Evolutionary conservation across 2,797 vertebrate genomes (phyloP), one percentile per base, ranked within the genome.

Genomic region (Arremon brunneinucha): DNA sequence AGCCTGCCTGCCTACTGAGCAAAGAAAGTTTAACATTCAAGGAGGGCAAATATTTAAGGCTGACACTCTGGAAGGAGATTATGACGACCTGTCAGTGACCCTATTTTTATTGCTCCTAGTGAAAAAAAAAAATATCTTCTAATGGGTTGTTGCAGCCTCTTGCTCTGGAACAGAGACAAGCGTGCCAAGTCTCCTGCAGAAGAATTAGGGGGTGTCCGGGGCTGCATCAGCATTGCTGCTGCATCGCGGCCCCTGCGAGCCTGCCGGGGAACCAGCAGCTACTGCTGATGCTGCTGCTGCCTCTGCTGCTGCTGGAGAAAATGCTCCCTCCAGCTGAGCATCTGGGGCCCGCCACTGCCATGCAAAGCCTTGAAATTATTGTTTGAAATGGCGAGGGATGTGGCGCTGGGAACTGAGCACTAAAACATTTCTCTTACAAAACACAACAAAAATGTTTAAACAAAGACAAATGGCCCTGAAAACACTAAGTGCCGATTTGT

Each of bases 261-360:
- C 63, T 87, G 88, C 78, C 83, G 68, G 90, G 64, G 37, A 70
- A 53, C 27, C 64, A 62, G 64, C 71, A 55, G 59, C 60, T 57
- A 34, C 80, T 50, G 34, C 63, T 50, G 50, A 14, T 50, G 18
- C 35, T 22, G 77, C 53, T 69, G 55, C 74, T 47, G 19, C 52
- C 23, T 35, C 55, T 26, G 30, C 72, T 85, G 59, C 64, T 82
- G 52, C 49, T 49, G 75, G 39, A 89, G 55, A 89, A 80, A 87
- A 89, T 69, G 13, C 22, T 95, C 56, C 13, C 69, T 39, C 23
- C 72, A 94, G 41, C 88, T 67, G 30, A 87, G 57, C 86, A 93
- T 59, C 83, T 76, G 82, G 23, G 76, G 27, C 70, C 77, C 0
- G 0, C 2, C 19, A 34, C 87, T 89, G 90, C 78, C 39, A 5